These are phyloP conservation scores for Mormyrus proboscirostris DNA, from an alignment of 2,797 vertebrate species.

Conservation along the genomic window DNA sequence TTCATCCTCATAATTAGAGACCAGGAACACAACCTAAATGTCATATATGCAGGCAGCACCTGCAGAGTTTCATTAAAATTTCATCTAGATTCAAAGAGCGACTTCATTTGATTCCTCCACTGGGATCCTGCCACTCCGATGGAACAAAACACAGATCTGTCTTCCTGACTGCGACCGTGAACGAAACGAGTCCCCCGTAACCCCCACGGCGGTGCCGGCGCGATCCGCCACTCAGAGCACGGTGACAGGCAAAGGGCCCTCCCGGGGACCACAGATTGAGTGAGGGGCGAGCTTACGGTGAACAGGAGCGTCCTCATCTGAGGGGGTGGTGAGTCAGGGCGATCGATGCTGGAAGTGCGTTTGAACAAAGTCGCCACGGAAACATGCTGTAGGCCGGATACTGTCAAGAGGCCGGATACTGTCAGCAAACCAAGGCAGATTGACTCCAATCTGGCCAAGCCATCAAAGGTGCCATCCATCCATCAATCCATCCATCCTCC, in stretches of 20 bases:
- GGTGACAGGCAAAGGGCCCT: not conserved
- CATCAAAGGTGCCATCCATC: not conserved
- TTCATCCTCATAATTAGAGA: slow-evolving; percentile 7
- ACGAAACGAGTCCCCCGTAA: not conserved
- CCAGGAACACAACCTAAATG: not conserved
- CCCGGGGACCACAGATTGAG: not conserved
- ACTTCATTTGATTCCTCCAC: not conserved
- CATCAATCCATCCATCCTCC: too few species aligned
- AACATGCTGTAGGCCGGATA: not conserved
- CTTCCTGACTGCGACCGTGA: not conserved
- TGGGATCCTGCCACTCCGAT: slow-evolving; percentile 1
- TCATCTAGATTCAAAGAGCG: slow-evolving; percentile 14
- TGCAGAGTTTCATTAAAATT: slow-evolving; percentile 20
- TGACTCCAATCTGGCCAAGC: not conserved
- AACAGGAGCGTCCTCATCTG: not conserved
- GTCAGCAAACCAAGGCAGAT: not conserved
- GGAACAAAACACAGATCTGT: slow-evolving; percentile 14
- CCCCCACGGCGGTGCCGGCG: too few species aligned
- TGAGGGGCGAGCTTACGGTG: not conserved
- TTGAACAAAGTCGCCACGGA: not conserved
- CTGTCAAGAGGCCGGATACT: not conserved
- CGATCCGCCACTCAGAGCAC: not conserved
- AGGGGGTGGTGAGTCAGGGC: not conserved
- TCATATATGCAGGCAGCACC: not conserved
- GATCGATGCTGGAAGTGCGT: not conserved